These are phyloP conservation scores for Parasteatoda tepidariorum DNA, from an alignment of 1,140 invertebrate species.

Conservation along the genomic window DNA sequence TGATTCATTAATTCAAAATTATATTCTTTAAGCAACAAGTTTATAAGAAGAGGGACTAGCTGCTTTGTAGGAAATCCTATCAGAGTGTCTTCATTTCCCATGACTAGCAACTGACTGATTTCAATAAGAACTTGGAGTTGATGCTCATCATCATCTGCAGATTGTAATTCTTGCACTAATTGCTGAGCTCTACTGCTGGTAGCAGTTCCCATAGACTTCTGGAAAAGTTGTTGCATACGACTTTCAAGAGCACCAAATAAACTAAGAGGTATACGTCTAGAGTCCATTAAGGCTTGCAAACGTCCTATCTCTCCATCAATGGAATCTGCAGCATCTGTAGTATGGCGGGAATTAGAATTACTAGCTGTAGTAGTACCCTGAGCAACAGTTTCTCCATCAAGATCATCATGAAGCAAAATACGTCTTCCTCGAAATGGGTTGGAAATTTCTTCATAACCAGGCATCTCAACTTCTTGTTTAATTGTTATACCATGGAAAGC, in stretches of 20 bases:
- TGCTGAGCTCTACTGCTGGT: slow-evolving; percentile 84
- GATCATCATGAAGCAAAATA: slow-evolving; percentile 5
- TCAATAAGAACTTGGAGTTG: slow-evolving; percentile 97
- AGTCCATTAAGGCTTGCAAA: slow-evolving; percentile 80
- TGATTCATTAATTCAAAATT: slow-evolving; percentile 99
- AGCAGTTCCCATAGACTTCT: slow-evolving; percentile 85
- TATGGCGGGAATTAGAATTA: slow-evolving; percentile 62
- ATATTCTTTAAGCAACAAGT: slow-evolving; percentile 89
- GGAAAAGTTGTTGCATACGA: slow-evolving; percentile 96
- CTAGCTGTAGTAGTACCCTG: slow-evolving; percentile 54
- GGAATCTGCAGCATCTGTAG: slow-evolving; percentile 65
- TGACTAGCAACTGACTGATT: slow-evolving; percentile 98
- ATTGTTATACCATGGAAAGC: slow-evolving; percentile 62
- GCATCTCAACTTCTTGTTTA: slow-evolving; percentile 24
- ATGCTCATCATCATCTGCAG: slow-evolving; percentile 93
- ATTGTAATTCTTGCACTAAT: slow-evolving; percentile 90
- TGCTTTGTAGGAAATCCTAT: slow-evolving; percentile 98
- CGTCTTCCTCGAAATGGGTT: slow-evolving; percentile 12
- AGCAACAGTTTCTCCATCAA: background rate
- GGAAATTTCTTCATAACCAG: slow-evolving; percentile 34
- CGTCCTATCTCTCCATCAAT: slow-evolving; percentile 69
- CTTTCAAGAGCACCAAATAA: slow-evolving; percentile 94
- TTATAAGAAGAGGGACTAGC: slow-evolving; percentile 95
- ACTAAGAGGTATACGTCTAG: slow-evolving; percentile 92
- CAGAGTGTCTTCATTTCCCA: slow-evolving; percentile 99